Evolutionary conservation across 2,797 vertebrate genomes (phyloP).

Genomic region (Gallinago stenura): DNA sequence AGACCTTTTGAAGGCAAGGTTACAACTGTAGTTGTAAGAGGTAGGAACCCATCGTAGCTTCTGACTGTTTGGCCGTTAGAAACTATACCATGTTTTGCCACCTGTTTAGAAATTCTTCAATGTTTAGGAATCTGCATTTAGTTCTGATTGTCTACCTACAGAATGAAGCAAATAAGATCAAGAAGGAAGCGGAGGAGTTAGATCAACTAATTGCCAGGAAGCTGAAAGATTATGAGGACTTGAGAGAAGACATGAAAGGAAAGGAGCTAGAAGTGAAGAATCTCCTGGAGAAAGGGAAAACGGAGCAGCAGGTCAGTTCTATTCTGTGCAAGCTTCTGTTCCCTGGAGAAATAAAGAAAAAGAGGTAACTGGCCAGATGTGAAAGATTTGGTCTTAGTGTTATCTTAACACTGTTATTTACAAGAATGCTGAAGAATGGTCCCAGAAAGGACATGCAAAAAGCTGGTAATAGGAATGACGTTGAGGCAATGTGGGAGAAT

Average conservation of each 20-base stretch:
- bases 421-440: background rate
- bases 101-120: background rate
- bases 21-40: background rate
- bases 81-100: background rate
- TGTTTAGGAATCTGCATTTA: background rate
- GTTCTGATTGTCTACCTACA: slow-evolving; percentile 57
- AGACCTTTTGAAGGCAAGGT: background rate
- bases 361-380: background rate
- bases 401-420: background rate
- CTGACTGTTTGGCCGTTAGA: background rate
- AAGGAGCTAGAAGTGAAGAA: slow-evolving; percentile 94
- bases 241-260: slow-evolving; percentile 91
- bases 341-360: background rate
- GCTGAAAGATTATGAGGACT: slow-evolving; percentile 90
- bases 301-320: slow-evolving; percentile 91
- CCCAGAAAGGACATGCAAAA: background rate
- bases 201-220: slow-evolving; percentile 92
- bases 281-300: slow-evolving; percentile 94
- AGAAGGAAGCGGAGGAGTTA: slow-evolving; percentile 91
- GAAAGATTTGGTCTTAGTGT: background rate
- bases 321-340: background rate
- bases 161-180: slow-evolving; percentile 93
- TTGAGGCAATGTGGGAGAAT: background rate
- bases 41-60: background rate
- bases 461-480: background rate